A percentile compares a stretch with the other conserved stretches of the same genome.
phyloP scores from a whole-genome alignment of 2,797 vertebrate species.

The Liparis tanakae region DNA sequence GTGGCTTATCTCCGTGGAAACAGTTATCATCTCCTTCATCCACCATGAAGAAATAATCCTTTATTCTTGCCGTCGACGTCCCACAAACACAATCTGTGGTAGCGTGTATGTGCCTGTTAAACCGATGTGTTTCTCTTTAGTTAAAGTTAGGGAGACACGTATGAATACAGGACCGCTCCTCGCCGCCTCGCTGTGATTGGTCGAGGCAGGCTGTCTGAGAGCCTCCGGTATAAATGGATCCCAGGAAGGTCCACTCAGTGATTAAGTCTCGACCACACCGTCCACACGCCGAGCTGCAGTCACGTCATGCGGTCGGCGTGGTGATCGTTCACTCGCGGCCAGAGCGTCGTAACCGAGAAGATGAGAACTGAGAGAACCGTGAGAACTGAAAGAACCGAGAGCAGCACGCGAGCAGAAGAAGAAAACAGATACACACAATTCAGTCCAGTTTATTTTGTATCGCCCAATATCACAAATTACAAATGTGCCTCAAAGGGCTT shows the following conservation, averaged over 20 bases:
- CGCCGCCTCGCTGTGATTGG: conserved; percentile 31
- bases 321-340: conserved; percentile 36
- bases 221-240: conserved; percentile 70
- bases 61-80: too few species aligned
- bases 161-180: conserved; percentile 33
- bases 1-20: too few species aligned
- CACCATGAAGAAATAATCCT: too few species aligned
- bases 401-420: background rate
- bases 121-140: conserved; percentile 15
- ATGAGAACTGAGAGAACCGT: background rate
- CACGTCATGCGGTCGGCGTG: conserved; percentile 47
- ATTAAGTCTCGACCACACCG: conserved; percentile 77
- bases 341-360: conserved; percentile 43
- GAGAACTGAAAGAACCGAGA: background rate
- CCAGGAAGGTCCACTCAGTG: conserved; percentile 70
- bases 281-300: conserved; percentile 71
- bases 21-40: too few species aligned
- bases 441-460: too few species aligned
- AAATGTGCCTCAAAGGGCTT: too few species aligned
- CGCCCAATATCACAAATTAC: too few species aligned
- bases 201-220: conserved; percentile 54
- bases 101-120: too few species aligned
- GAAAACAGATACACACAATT: conserved; percentile 1
- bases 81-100: too few species aligned
- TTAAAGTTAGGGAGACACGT: conserved; percentile 8